Evolutionary conservation across 2,113 vertebrate species (phyloP).

Genomic region (Sylvilagus bachmani): DNA sequence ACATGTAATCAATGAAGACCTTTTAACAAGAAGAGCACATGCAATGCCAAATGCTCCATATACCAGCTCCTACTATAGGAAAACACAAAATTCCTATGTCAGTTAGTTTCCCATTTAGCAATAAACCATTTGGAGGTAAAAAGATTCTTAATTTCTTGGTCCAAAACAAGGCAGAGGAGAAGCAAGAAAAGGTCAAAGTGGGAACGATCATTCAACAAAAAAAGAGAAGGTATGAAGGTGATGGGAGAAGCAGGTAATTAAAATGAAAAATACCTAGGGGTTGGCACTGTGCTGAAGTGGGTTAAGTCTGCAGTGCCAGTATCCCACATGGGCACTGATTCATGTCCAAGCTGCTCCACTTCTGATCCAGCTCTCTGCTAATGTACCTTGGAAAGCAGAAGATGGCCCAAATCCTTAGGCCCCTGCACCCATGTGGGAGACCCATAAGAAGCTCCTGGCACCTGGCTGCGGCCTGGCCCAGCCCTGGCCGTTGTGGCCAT

Average conservation of each 20-base stretch:
- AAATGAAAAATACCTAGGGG: too few relatives aligned
- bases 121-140: neutral
- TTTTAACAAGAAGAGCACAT: neutral
- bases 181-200: neutral
- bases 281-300: too few relatives aligned
- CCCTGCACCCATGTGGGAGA: too few relatives aligned
- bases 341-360: too few relatives aligned
- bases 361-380: too few relatives aligned
- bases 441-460: too few relatives aligned
- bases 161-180: neutral
- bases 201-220: conserved; percentile 26
- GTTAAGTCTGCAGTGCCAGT: too few relatives aligned
- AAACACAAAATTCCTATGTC: conserved; percentile 16
- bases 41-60: neutral
- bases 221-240: neutral
- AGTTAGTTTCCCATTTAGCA: conserved; percentile 26
- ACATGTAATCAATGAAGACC: conserved; percentile 15
- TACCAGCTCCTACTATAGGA: neutral
- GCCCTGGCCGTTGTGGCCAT: too few relatives aligned
- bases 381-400: too few relatives aligned
- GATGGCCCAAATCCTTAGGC: too few relatives aligned
- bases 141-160: neutral
- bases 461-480: too few relatives aligned
- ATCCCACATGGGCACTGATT: too few relatives aligned
- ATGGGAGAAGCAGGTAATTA: neutral